Percentiles rank a stretch among this genome's conserved stretches.
phyloP scores from a whole-genome alignment of 2,113 vertebrate species.

The Percina caprodes region DNA sequence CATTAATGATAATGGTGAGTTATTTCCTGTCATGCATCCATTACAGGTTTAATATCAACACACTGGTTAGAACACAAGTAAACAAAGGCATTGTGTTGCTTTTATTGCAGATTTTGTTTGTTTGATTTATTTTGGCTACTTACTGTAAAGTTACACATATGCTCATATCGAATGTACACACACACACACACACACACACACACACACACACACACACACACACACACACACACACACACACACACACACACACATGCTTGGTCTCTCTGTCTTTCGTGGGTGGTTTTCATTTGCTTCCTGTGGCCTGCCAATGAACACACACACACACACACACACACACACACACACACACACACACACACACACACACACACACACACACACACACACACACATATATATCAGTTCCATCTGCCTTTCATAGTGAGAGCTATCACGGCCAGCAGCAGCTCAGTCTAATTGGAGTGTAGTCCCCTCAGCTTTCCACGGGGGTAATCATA shows the following conservation, averaged over 20 bases:
- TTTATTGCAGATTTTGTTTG: slow-evolving; percentile 23
- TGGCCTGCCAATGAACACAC: slow-evolving; percentile 38
- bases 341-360: slow-evolving; percentile 21
- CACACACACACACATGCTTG: slow-evolving; percentile 8
- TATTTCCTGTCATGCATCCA: neutral
- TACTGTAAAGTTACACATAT: slow-evolving; percentile 31
- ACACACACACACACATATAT: slow-evolving; percentile 37
- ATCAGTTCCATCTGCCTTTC: slow-evolving; percentile 78
- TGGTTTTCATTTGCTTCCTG: slow-evolving; percentile 73
- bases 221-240: neutral
- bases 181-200: slow-evolving; percentile 16
- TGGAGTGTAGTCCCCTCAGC: slow-evolving; percentile 66
- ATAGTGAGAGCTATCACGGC: slow-evolving; percentile 65
- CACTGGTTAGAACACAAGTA: neutral
- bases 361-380: slow-evolving; percentile 9
- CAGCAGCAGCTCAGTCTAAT: slow-evolving; percentile 71
- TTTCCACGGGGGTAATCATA: slow-evolving; percentile 68
- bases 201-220: slow-evolving; percentile 16
- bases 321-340: slow-evolving; percentile 10
- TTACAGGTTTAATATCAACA: neutral
- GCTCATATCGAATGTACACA: slow-evolving; percentile 14
- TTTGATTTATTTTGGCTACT: slow-evolving; percentile 27
- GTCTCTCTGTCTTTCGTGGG: slow-evolving; percentile 29
- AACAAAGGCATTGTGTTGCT: slow-evolving; percentile 14
- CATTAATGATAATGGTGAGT: neutral